These are phyloP conservation scores for Nyleta sp. DNA, from an alignment of 2,888 invertebrate species.

Conservation along the genomic window DNA sequence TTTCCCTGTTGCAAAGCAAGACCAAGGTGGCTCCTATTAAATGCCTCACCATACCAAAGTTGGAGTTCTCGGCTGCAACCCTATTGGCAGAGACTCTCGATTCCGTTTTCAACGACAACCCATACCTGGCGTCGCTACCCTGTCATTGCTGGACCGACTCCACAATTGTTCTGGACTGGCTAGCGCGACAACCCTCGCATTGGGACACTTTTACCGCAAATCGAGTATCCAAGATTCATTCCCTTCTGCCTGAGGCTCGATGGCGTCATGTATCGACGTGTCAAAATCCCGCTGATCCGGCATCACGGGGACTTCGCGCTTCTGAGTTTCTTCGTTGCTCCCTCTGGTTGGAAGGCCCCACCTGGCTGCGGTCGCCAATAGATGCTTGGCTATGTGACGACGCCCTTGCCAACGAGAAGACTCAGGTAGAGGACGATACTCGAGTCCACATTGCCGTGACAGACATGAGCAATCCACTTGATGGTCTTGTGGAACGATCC, in stretches of 20 bases:
- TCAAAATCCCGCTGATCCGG: slow-evolving; percentile 27
- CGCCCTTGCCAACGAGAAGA: no score
- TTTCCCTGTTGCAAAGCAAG: slow-evolving; percentile 12
- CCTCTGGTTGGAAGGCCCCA: slow-evolving; percentile 12
- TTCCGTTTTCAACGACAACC: background rate
- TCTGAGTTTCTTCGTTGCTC: background rate
- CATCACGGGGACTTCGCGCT: slow-evolving; percentile 9
- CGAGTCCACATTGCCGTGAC: no score
- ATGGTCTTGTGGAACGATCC: background rate
- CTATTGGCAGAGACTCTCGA: slow-evolving; percentile 3
- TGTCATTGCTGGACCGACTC: slow-evolving; percentile 28
- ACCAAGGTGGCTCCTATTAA: slow-evolving; percentile 32
- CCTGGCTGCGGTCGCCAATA: background rate
- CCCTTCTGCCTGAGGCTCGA: background rate
- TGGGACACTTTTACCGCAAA: slow-evolving; percentile 20
- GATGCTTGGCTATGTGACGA: no score
- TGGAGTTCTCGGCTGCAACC: slow-evolving; percentile 18
- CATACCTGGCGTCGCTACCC: background rate
- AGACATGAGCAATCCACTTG: background rate
- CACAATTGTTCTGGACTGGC: slow-evolving; percentile 31
- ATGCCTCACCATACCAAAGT: slow-evolving; percentile 8
- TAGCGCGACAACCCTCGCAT: background rate
- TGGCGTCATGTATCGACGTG: slow-evolving; percentile 27
- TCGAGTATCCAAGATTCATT: slow-evolving; percentile 23
- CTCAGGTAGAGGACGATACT: no score